Base-by-base conservation (phyloP, 53 echinoderm and acorn worm species). In the Arbacia lixula region DNA sequence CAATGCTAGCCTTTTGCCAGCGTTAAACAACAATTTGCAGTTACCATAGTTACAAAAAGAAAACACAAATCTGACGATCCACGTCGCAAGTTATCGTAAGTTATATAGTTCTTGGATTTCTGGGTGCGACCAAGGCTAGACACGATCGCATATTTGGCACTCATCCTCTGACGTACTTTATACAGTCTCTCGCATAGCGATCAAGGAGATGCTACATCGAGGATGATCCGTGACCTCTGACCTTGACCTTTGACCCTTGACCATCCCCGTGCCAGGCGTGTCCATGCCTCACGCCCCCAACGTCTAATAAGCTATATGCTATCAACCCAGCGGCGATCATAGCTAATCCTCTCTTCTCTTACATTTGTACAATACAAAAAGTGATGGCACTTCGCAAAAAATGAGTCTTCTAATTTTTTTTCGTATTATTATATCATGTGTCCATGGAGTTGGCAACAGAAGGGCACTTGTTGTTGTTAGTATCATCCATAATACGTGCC, bases 401-500 rank as follows among this genome's bases (percentile, higher is more conserved):
- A 46, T 29, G 64, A 29, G 30, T 57, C n/a, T 57, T 21, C n/a
- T 57, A 21, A 57, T 14, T 14, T 57, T 6, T 57, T 10, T 57
- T 57, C 5, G 9, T 57, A 10, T 64, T 11, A 29, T 26, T 64
- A 29, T 6, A 5, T 5, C 12, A 56, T 17, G 57, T 14, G 57
- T 56, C 31, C 64, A 19, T 8, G 5, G 33, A 12, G 22, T 5
- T 57, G 61, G 42, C 46, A 37, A 35, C 31, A 2, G 41, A 81
- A 81, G 81, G 64, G 33, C 81, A 81, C 81, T 81, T 81, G 50
- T 20, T 81, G 81, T 86, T 92, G n/a, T n/a, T n/a, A n/a, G n/a
- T n/a, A n/a, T n/a, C n/a, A 94, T 72, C 92, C 94, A 71, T 94
- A 99, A 66, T 99, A 99, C 19, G 99, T 91, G 71, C 99, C 99